Base-by-base conservation (phyloP, 2,888 invertebrate species). In the Aleiodes alternator region DNA sequence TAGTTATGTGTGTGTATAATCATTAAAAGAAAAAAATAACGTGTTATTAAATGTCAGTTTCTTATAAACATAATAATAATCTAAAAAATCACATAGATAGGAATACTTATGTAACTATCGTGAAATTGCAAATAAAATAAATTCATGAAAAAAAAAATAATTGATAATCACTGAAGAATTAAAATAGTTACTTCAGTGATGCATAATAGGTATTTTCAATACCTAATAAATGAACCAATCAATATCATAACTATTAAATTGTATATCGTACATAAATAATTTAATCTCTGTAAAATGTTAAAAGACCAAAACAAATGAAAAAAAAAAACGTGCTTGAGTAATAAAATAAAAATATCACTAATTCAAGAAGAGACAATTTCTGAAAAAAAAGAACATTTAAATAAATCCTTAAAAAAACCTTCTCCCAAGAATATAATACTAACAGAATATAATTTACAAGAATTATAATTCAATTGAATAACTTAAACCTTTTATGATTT, bases 51-150 rank as follows among this genome's bases (percentile, higher is more conserved):
- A 48, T 64, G 64, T 43, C 64, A 43, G 64, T 43, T 64, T 64
- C 43, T 43, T 9, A 64, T 64, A 48, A 64, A 64, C 61, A 43
- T 61, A 31, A 68, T 61, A 31, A 68, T 43, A 34, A 34, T 50
- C 16, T 75, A 72, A 64, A 72, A 72, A 56, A 76, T 68, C 55
- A 55, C 72, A 59, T 43, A 43, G 31, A 50, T 16, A 61, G 31
- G 16, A 66, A 73, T 29, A 70, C 56, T 56, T 14, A 57, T n/a
- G 43, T 70, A 14, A 34, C 43, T 43, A 57, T 43, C 43, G 56
- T 56, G 72, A 16, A 55, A 43, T 43, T 73, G 61, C 29, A 38
- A n/a, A 72, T 64, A 73, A 51, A 55, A 66, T 43, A 72, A 68
- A 69, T 64, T 43, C 66, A 75, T 5, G 69, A 69, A 69, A 64